Percentiles rank a stretch among this genome's conserved stretches.
phyloP scores from a whole-genome alignment of 2,113 vertebrate genomes.

The Sinocyclocheilus rhinocerous region DNA sequence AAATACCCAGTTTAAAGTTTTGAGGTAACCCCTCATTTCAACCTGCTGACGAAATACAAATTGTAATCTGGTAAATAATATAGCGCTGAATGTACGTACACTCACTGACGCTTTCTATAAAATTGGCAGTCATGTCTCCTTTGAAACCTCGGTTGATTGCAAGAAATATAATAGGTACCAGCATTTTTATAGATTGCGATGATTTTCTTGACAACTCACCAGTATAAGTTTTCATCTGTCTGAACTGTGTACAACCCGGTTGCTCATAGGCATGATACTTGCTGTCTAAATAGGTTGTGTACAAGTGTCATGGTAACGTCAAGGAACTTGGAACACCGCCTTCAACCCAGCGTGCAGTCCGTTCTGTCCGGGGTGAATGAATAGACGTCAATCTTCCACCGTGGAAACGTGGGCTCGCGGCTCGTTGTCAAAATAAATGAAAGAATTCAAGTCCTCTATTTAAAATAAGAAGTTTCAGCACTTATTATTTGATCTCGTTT shows the following conservation, averaged over 20 bases:
- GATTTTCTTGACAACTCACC: constrained; percentile 1
- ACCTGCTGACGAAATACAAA: not conserved
- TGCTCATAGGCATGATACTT: not conserved
- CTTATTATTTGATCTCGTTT: not conserved
- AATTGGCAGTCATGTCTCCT: not conserved
- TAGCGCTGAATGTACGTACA: not conserved
- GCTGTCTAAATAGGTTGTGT: constrained; percentile 26
- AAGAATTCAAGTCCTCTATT: not conserved
- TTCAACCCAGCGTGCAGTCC: not conserved
- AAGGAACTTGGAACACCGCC: not conserved
- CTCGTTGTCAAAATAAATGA: not conserved
- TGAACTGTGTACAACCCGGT: not conserved
- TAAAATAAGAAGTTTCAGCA: not conserved
- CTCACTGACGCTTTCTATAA: not conserved
- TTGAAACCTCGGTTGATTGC: not conserved
- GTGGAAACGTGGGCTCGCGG: not conserved
- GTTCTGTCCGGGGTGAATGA: not conserved
- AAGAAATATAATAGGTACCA: not conserved
- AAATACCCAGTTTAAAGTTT: constrained; percentile 70
- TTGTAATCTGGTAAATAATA: not conserved
- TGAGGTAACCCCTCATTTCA: constrained; percentile 77
- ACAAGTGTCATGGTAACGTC: constrained; percentile 48
- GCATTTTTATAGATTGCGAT: not conserved
- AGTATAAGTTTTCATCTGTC: not conserved
- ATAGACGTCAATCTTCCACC: not conserved